phyloP scores from a whole-genome alignment of 2,113 vertebrate genomes.

The Garra rufa region DNA sequence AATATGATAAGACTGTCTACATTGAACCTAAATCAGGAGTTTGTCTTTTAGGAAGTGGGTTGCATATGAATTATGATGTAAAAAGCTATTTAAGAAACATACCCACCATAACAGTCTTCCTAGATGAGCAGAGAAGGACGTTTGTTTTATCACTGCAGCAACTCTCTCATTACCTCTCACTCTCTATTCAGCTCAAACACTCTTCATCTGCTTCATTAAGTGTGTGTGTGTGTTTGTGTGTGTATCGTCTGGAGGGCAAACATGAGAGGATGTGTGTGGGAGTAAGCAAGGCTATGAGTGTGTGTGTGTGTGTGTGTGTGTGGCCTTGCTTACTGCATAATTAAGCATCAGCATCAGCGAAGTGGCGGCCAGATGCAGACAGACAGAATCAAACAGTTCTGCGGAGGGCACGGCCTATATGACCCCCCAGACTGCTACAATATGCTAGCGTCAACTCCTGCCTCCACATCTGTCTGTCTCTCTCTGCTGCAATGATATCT shows the following conservation, averaged over 20 bases:
- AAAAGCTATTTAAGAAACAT: not conserved
- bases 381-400: not conserved
- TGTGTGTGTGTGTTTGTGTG: conserved; percentile 18
- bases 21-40: not conserved
- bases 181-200: conserved; percentile 12
- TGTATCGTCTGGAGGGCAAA: conserved; percentile 41
- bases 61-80: not conserved
- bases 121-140: conserved; percentile 17
- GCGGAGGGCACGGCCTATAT: conserved; percentile 32
- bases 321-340: conserved; percentile 63
- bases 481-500: conserved; percentile 15
- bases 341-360: conserved; percentile 64
- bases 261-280: conserved; percentile 41
- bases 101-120: not conserved
- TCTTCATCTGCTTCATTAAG: conserved; percentile 41
- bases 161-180: not conserved
- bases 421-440: conserved; percentile 14
- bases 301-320: conserved; percentile 31
- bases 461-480: conserved; percentile 13
- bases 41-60: not conserved
- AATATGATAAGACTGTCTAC: not conserved
- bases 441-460: conserved; percentile 28
- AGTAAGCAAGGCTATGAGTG: conserved; percentile 16
- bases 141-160: conserved; percentile 22
- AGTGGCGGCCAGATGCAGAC: conserved; percentile 46